These are phyloP conservation scores for Drosophila pseudotakahashii DNA, from an alignment of 2,888 invertebrate genomes.

Conservation along the genomic window DNA sequence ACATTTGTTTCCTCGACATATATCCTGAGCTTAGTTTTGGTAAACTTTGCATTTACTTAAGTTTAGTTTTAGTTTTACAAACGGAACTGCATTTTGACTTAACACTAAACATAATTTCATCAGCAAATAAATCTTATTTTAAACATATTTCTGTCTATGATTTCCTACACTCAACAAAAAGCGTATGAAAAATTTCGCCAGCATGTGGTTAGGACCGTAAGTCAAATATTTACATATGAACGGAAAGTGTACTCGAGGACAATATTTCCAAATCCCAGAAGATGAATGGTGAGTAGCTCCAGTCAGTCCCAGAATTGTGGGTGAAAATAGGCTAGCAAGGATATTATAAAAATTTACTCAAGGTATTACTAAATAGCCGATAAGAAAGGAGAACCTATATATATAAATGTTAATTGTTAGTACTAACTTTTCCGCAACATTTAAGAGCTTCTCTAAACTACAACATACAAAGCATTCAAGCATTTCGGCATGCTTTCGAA, in stretches of 20 bases:
- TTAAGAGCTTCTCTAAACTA: conserved; percentile 17
- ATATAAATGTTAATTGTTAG: conserved; percentile 2
- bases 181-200: conserved; percentile 71
- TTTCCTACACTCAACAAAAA: conserved; percentile 26
- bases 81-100: conserved; percentile 59
- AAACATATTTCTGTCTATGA: conserved; percentile 36
- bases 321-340: conserved; percentile 32
- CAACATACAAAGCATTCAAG: conserved; percentile 4
- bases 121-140: conserved; percentile 54
- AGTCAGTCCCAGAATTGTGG: conserved; percentile 19
- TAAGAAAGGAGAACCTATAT: neutral
- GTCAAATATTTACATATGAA: conserved; percentile 3
- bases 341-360: conserved; percentile 14
- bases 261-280: conserved; percentile 52
- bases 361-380: conserved; percentile 1
- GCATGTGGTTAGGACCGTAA: conserved; percentile 6
- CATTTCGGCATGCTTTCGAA: neutral
- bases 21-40: conserved; percentile 45
- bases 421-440: conserved; percentile 9
- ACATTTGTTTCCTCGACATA: conserved; percentile 73
- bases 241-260: conserved; percentile 50
- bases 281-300: conserved; percentile 31
- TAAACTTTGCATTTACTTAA: conserved; percentile 51
- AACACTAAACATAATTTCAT: conserved; percentile 50
- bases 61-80: conserved; percentile 43